These are phyloP conservation scores for Jacana jacana DNA, from an alignment of 2,113 vertebrate species.

Conservation along the genomic window DNA sequence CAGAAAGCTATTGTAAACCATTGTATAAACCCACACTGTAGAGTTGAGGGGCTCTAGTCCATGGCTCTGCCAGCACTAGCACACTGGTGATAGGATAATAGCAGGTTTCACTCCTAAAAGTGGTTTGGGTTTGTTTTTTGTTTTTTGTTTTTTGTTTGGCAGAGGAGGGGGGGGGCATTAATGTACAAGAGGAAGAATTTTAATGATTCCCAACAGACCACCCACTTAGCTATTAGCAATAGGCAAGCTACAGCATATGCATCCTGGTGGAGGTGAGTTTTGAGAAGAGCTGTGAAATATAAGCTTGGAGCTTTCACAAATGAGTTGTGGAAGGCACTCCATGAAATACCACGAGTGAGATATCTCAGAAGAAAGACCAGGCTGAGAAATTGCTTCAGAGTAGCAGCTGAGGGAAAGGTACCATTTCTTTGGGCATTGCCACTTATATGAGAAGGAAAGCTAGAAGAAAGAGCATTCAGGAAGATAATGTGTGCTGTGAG, in stretches of 20 bases:
- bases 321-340: not conserved
- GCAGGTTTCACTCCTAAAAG: not conserved
- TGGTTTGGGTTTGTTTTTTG: not conserved
- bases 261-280: not conserved
- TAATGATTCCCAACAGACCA: constrained; percentile 33
- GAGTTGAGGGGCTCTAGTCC: not conserved
- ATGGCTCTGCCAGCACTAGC: not conserved
- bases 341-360: not conserved
- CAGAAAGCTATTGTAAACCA: not conserved
- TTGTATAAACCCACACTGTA: constrained; percentile 6
- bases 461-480: not conserved
- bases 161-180: not conserved
- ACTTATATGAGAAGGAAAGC: not conserved
- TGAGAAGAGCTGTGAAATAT: not conserved
- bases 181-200: constrained; percentile 5
- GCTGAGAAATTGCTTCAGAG: not conserved
- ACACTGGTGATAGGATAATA: constrained; percentile 6
- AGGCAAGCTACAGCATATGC: not conserved
- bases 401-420: not conserved
- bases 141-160: too few species aligned
- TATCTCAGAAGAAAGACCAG: not conserved
- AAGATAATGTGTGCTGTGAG: not conserved
- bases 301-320: not conserved
- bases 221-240: constrained; percentile 20
- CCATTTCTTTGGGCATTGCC: not conserved